These are phyloP conservation scores for Kradibia gibbosae DNA, from an alignment of 1,140 invertebrate species.

Conservation along the genomic window DNA sequence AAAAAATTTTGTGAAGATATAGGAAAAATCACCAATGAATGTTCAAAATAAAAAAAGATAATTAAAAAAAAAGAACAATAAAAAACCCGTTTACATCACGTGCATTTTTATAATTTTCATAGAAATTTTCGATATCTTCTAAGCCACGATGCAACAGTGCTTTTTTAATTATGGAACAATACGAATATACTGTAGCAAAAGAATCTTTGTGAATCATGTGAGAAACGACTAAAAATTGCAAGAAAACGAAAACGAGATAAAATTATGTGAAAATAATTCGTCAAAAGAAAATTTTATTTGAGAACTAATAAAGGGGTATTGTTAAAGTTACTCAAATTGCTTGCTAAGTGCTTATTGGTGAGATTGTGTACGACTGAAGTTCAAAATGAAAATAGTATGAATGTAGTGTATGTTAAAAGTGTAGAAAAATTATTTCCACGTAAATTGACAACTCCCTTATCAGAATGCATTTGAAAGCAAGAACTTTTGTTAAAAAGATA, in stretches of 20 bases:
- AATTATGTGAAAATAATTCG: slow-evolving; percentile 47
- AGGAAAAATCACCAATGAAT: slow-evolving; percentile 37
- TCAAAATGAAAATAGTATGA: slow-evolving; percentile 30
- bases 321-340: slow-evolving; percentile 63
- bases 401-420: neutral
- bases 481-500: too few relatives aligned
- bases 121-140: slow-evolving; percentile 38
- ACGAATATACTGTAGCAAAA: slow-evolving; percentile 17
- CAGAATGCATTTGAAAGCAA: neutral
- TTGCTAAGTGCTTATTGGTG: slow-evolving; percentile 48
- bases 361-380: slow-evolving; percentile 40
- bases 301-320: slow-evolving; percentile 65
- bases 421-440: slow-evolving; percentile 9
- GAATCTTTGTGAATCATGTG: slow-evolving; percentile 51
- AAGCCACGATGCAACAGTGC: slow-evolving; percentile 41
- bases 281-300: slow-evolving; percentile 52
- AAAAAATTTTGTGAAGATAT: slow-evolving; percentile 31
- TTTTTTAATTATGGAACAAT: slow-evolving; percentile 35
- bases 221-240: slow-evolving; percentile 9
- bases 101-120: slow-evolving; percentile 48
- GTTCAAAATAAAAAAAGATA: slow-evolving; percentile 30
- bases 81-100: neutral
- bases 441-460: neutral
- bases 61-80: neutral
- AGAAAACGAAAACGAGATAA: neutral